Evolutionary conservation across 2,888 invertebrate species (phyloP).

Genomic region (Folsomia manolachei): DNA sequence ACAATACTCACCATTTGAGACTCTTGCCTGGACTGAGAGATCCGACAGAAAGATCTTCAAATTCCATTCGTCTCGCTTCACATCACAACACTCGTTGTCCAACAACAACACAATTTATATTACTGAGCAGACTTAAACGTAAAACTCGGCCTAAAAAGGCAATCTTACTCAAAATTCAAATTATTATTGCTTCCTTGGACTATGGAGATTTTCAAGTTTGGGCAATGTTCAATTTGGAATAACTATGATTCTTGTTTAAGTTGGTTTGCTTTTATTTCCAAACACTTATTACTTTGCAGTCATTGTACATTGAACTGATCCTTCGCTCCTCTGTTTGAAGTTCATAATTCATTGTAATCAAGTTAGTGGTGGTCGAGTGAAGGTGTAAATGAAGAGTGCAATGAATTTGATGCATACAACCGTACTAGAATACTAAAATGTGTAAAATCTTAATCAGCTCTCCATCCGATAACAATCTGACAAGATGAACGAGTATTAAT

Average conservation of each 20-base stretch:
- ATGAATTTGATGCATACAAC: neutral
- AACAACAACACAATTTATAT: neutral
- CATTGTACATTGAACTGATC: too few species aligned
- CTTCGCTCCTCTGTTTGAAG: too few species aligned
- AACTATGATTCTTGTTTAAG: neutral
- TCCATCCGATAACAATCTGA: neutral
- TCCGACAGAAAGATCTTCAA: constrained; percentile 15
- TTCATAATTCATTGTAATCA: too few species aligned
- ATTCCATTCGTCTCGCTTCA: constrained; percentile 14
- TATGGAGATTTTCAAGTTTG: neutral
- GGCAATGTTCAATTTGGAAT: neutral
- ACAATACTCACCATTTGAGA: neutral
- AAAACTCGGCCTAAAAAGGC: constrained; percentile 1
- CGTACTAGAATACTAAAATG: neutral
- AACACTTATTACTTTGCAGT: neutral
- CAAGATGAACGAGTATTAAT: neutral
- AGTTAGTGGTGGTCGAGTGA: too few species aligned
- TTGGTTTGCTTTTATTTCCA: neutral
- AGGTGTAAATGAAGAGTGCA: too few species aligned
- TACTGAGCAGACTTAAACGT: neutral
- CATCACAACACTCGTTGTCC: neutral
- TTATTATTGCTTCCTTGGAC: neutral
- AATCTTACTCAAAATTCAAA: constrained; percentile 10
- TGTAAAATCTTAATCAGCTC: neutral
- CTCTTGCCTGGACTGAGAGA: neutral